phyloP scores from a whole-genome alignment of 2,888 invertebrate genomes.

The Thalpophila matura region DNA sequence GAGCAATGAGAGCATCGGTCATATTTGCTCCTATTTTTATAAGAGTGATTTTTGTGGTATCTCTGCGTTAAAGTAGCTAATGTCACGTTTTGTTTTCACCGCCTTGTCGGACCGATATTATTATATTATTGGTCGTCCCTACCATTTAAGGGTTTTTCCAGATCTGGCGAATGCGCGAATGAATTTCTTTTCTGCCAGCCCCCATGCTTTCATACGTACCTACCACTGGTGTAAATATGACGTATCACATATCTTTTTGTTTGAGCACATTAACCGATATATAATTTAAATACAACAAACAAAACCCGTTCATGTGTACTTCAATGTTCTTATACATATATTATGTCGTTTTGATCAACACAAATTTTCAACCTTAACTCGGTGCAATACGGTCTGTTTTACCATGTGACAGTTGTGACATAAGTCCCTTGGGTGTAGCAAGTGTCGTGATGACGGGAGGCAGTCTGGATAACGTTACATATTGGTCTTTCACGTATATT shows the following conservation, averaged over 20 bases:
- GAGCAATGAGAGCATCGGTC: too few species aligned
- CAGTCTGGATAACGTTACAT: slow-evolving; percentile 74
- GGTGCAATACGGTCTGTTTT: slow-evolving; percentile 8
- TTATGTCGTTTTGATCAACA: neutral
- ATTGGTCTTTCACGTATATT: slow-evolving; percentile 80
- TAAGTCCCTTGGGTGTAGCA: slow-evolving; percentile 18
- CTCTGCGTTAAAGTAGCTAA: too few species aligned
- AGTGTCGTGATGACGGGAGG: slow-evolving; percentile 69
- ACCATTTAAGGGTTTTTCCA: too few species aligned
- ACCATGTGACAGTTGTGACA: neutral
- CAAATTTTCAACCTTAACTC: slow-evolving; percentile 7
- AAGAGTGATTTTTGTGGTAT: too few species aligned
- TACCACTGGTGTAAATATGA: neutral
- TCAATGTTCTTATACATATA: neutral
- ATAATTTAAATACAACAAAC: slow-evolving; percentile 38
- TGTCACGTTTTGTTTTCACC: too few species aligned
- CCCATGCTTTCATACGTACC: too few species aligned
- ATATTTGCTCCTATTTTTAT: too few species aligned
- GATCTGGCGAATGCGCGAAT: too few species aligned
- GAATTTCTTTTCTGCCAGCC: too few species aligned
- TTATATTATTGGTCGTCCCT: too few species aligned
- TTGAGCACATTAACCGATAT: slow-evolving; percentile 32
- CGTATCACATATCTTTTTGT: slow-evolving; percentile 16
- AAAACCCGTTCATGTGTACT: slow-evolving; percentile 27
- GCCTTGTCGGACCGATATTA: too few species aligned